Base-by-base conservation (phyloP, 2,797 vertebrate species). In the Chloroceryle inda region DNA sequence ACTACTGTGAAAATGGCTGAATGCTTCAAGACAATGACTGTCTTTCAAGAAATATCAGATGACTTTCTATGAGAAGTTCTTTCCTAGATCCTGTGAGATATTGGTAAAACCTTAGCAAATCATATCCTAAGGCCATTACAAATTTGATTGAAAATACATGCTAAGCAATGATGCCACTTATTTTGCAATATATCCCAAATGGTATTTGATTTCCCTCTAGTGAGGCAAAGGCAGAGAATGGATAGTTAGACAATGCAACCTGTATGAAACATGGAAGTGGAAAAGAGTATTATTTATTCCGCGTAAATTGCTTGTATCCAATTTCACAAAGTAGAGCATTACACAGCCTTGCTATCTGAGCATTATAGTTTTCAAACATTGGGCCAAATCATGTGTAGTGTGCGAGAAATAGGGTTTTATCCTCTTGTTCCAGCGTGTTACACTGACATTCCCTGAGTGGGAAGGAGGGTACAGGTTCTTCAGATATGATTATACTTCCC, bases 371-470 rank as follows among this genome's bases (percentile, higher is more conserved):
- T 47, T 58, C 31, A 88, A 84, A 66, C 79, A 56, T 5, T 53
- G 27, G 11, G 18, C 40, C 31, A 56, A 44, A 55, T 71, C 40
- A 6, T 0, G 0, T 17, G 7, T 35, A 29, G 14, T 19, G 6
- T 79, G 31, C 27, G 47, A 37, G 27, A n/a, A 67, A 74, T 67
- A 31, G 5, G 6, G 2, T 0, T 77, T 92, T 74, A 72, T 40
- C 10, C 13, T 11, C 15, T 40, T 59, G 5, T 58, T 83, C 35
- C 26, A 14, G 19, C 55, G 15, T 29, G 27, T 58, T 50, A 31
- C 55, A 64, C 45, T 83, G 44, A 13, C 31, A 33, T 81, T 77
- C 35, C 29, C 33, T 24, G 44, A 71, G 23, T 20, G 45, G 49
- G 47, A 67, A 85, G 20, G 13, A 67, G 15, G 15, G 5, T 13